phyloP scores from a whole-genome alignment of 1,140 invertebrate genomes.

The Lordiphosa clarofinis region DNA sequence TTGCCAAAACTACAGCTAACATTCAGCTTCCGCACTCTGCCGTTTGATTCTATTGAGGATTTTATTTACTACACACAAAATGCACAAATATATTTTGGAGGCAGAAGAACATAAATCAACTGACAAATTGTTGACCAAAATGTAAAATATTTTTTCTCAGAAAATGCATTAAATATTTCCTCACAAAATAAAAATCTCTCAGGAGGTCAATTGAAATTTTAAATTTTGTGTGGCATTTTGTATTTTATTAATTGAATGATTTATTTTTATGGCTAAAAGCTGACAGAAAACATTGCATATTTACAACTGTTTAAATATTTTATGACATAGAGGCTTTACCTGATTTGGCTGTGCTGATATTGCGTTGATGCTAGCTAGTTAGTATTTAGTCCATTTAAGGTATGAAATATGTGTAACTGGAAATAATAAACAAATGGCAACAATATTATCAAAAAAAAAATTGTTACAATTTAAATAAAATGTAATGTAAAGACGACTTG shows the following conservation, averaged over 20 bases:
- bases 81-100: slow-evolving; percentile 7
- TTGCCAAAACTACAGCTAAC: slow-evolving; percentile 30
- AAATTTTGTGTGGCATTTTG: too few relatives aligned
- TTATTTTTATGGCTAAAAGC: slow-evolving; percentile 16
- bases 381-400: slow-evolving; percentile 1
- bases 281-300: slow-evolving; percentile 5
- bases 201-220: slow-evolving; percentile 20
- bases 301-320: slow-evolving; percentile 39
- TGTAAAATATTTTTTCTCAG: slow-evolving; percentile 14
- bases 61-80: too few relatives aligned
- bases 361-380: slow-evolving; percentile 3
- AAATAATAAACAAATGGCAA: too few relatives aligned
- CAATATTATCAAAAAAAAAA: too few relatives aligned
- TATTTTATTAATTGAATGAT: slow-evolving; percentile 7
- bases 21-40: slow-evolving; percentile 24
- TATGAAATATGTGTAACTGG: too few relatives aligned
- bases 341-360: slow-evolving; percentile 9
- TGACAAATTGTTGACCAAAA: slow-evolving; percentile 6
- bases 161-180: slow-evolving; percentile 22
- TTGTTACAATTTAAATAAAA: too few relatives aligned
- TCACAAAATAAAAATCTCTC: slow-evolving; percentile 8
- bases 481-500: too few relatives aligned
- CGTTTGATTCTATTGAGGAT: slow-evolving; percentile 2
- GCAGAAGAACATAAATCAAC: slow-evolving; percentile 22
- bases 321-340: slow-evolving; percentile 4